Percentiles rank a stretch among this genome's conserved stretches.
These are phyloP conservation scores for Sebastes vulpes DNA, from an alignment of 2,797 vertebrate species.

Conservation along the genomic window DNA sequence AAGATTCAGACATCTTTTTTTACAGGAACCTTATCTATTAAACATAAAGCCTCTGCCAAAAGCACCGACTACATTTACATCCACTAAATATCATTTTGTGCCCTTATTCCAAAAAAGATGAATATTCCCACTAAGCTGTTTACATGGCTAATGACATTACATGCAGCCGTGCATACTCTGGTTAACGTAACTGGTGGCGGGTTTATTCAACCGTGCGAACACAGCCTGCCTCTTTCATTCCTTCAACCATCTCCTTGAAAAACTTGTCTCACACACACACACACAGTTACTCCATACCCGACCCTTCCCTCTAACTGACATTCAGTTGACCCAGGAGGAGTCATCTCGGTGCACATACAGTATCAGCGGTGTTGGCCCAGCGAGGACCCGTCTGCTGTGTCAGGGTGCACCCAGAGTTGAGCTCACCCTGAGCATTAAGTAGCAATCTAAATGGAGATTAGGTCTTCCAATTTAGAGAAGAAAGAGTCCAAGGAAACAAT, in stretches of 20 bases:
- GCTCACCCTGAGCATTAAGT: slow-evolving; percentile 57
- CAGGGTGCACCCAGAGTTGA: slow-evolving; percentile 34
- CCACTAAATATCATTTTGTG: too few relatives aligned
- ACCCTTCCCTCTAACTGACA: slow-evolving; percentile 17
- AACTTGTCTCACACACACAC: not conserved
- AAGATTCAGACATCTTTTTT: not conserved
- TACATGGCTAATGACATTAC: too few relatives aligned
- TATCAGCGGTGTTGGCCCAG: slow-evolving; percentile 15
- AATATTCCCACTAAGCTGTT: too few relatives aligned
- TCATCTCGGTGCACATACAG: slow-evolving; percentile 18
- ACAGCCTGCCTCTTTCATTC: too few relatives aligned
- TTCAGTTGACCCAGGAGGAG: slow-evolving; percentile 24
- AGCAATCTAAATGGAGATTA: slow-evolving; percentile 83
- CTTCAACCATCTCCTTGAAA: too few relatives aligned
- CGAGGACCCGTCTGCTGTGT: slow-evolving; percentile 33
- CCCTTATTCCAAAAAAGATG: too few relatives aligned
- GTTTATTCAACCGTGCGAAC: too few relatives aligned
- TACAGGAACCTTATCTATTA: not conserved
- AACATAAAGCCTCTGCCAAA: not conserved
- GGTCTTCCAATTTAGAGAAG: slow-evolving; percentile 32
- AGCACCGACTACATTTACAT: too few relatives aligned
- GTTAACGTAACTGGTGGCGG: too few relatives aligned
- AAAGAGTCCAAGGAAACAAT: slow-evolving; percentile 56
- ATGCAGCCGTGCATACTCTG: too few relatives aligned
- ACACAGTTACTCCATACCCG: not conserved